These are phyloP conservation scores for Apantesis nais DNA, from an alignment of 2,888 invertebrate genomes.

Conservation along the genomic window DNA sequence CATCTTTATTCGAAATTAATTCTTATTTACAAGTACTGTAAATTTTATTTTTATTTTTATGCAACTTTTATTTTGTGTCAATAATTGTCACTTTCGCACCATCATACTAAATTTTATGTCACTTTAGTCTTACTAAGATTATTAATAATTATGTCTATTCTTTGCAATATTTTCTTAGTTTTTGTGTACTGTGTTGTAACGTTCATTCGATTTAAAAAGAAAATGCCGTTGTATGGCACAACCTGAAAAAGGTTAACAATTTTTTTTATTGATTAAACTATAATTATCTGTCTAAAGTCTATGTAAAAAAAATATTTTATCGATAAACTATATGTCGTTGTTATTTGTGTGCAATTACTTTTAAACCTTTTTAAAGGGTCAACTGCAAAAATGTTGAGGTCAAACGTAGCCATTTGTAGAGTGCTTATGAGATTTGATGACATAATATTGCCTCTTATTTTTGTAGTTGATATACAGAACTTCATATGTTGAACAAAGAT, in stretches of 20 bases:
- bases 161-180: conserved; percentile 47
- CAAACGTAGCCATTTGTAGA: conserved; percentile 1
- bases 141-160: conserved; percentile 21
- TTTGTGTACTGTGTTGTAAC: conserved; percentile 36
- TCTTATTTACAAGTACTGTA: not conserved
- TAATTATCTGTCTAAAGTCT: conserved; percentile 42
- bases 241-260: not conserved
- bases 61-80: conserved; percentile 27
- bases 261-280: conserved; percentile 11
- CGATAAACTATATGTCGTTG: conserved; percentile 55
- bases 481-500: conserved; percentile 55
- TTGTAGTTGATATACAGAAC: conserved; percentile 30
- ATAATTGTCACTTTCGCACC: conserved; percentile 29
- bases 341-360: conserved; percentile 66
- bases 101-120: conserved; percentile 27
- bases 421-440: not conserved
- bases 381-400: conserved; percentile 27
- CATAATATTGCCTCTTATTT: conserved; percentile 26
- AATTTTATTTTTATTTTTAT: conserved; percentile 4
- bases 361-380: conserved; percentile 33
- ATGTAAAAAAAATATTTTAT: conserved; percentile 50
- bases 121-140: conserved; percentile 26
- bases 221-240: not conserved
- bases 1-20: conserved; percentile 5
- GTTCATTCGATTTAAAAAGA: conserved; percentile 10